A percentile compares a stretch with the other conserved stretches of the same genome.
phyloP scores from a whole-genome alignment of 1,140 invertebrate species.

The Calephelis virginiensis region DNA sequence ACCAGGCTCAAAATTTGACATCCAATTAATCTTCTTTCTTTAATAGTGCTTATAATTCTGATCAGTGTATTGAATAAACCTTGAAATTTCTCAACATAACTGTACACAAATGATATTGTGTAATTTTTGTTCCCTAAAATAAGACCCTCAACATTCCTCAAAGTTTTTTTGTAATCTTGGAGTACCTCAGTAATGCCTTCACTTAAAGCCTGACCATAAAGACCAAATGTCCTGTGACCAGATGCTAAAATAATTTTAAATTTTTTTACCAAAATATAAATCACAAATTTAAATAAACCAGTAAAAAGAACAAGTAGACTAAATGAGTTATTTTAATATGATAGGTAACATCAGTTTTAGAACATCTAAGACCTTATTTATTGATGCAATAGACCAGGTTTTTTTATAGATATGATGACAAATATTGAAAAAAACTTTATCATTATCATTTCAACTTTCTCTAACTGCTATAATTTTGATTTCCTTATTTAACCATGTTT shows the following conservation, averaged over 20 bases:
- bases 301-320: too few species aligned
- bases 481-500: too few species aligned
- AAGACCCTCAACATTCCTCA: conserved; percentile 62
- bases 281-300: too few species aligned
- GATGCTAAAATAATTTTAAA: conserved; percentile 34
- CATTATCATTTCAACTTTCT: too few species aligned
- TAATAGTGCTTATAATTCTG: conserved; percentile 63
- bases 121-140: conserved; percentile 66
- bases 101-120: conserved; percentile 66
- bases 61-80: conserved; percentile 68
- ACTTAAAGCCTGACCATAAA: conserved; percentile 72
- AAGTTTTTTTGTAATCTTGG: conserved; percentile 59
- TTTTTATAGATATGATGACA: too few species aligned
- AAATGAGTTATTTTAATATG: too few species aligned
- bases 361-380: too few species aligned
- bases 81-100: conserved; percentile 66
- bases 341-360: too few species aligned
- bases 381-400: too few species aligned
- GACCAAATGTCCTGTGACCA: conserved; percentile 47
- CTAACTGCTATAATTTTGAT: too few species aligned
- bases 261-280: background rate
- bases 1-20: conserved; percentile 72
- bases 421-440: too few species aligned
- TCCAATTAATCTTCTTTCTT: conserved; percentile 63
- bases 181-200: conserved; percentile 72